Base-by-base conservation (phyloP, 2,113 vertebrate genomes). In the Atlantisia rogersi region DNA sequence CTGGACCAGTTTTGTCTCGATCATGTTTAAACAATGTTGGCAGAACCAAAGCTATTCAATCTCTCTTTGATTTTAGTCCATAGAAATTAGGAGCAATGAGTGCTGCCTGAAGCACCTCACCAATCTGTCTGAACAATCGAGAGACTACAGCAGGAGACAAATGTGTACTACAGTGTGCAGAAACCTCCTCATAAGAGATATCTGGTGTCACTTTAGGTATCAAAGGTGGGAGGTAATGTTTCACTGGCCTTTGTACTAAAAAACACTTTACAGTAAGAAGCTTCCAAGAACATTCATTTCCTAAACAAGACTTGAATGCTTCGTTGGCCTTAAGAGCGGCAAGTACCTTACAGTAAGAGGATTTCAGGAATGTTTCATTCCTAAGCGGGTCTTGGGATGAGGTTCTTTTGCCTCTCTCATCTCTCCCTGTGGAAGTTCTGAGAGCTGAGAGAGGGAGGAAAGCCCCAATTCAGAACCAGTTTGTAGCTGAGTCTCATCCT, bases 331-430 rank as follows among this genome's bases (percentile, higher is more conserved):
- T 74, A 83, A 53, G 89, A 89, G 65, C 11, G 71, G 58, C 77
- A 69, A 96, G 93, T 85, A 82, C 93, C 93, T 95, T 87, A 94
- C 91, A 96, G 91, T 78, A 95, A 96, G 86, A 94, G 83, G 84
- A 96, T 88, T 95, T 88, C 81, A 75, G 86, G 86, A 93, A 78
- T 97, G 91, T 90, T 68, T 86, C 31, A 91, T 92, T 95, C 88
- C 95, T 95, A 82, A 95, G 78, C 44, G 91, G 63, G 81, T 91
- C 86, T 73, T 25, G 74, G 88, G 88, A 85, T 73, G 67, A 85
- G 37, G n/a, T 42, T 86, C 50, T 70, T 90, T 48, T 48, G 60
- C 65, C 31, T 91, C 71, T 90, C 74, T 11, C 0, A 0, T 35
- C 32, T 35, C 40, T 91, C 4, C 10, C 50, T 29, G n/a, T 2